Conservation (phyloP, 1,140 invertebrate species). For the Hetaerina americana region DNA sequence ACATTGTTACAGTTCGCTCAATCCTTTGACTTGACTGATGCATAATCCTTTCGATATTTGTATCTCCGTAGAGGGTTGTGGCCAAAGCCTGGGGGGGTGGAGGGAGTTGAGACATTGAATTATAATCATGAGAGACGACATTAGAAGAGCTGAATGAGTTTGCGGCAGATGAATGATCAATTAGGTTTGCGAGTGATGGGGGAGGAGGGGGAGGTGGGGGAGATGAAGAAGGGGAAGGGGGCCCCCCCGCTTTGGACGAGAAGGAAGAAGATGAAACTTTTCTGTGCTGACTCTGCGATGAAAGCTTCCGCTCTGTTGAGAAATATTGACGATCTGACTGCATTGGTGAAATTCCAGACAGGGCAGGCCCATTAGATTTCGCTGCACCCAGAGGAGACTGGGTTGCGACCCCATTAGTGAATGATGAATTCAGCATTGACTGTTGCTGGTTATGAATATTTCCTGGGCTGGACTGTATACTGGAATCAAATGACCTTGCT, state of each 20-base stretch:
- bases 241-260: neutral
- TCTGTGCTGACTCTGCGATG: neutral
- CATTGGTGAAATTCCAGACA: neutral
- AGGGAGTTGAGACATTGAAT: neutral
- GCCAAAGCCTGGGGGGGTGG: neutral
- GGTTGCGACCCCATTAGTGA: neutral
- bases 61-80: neutral
- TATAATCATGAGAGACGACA: neutral
- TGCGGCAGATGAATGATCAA: neutral
- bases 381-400: neutral
- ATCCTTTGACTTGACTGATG: neutral
- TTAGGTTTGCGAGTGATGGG: neutral
- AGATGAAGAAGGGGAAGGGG: neutral
- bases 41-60: neutral
- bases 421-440: neutral
- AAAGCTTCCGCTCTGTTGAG: neutral
- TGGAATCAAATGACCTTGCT: neutral
- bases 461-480: neutral
- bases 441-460: neutral
- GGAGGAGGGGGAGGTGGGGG: neutral
- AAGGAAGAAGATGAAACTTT: neutral
- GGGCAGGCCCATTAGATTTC: neutral
- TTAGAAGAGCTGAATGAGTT: neutral
- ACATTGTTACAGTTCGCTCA: neutral
- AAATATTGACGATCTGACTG: neutral